Base-by-base conservation (phyloP, 2,113 vertebrate genomes). In the Falcunculus frontatus region DNA sequence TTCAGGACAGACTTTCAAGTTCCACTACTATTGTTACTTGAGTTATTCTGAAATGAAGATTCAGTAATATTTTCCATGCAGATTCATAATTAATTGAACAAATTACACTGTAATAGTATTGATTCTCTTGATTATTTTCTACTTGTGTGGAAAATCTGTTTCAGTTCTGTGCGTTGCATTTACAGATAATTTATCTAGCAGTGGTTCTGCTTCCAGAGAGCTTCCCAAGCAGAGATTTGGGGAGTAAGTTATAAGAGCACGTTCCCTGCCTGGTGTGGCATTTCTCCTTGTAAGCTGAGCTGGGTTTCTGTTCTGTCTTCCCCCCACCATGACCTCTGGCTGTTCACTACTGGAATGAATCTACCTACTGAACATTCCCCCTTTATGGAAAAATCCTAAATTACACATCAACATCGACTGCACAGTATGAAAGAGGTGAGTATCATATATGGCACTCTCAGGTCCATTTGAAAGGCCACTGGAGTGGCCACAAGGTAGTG, bases 21-120 rank as follows among this genome's bases (percentile, higher is more conserved):
- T 37, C 12, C 14, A 4, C 11, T 49, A 11, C 13, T 84, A 1
- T 33, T 56, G 41, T 75, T 89, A 39, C 12, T 35, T 64, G 26
- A 82, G 23, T 96, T 97, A 75, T 56, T 95, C 86, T 95, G 95
- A 97, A 95, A 90, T 95, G 89, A 96, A 97, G 56, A 73, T 92
- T 50, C 56, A 76, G 9, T 93, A 72, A 30, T 92, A 91, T 79
- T 97, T 97, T 96, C 75, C 50, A 81, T 37, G 44, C 29, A 88
- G 50, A n/a, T 91, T 30, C 3, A 11, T 93, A 95, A 90, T 94
- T 95, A 94, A 96, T 84, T 29, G 50, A 86, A 88, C 49, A 27
- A 92, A 49, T 89, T 68, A 27, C 33, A 44, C 1, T 62, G 33
- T 84, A 82, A 74, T 85, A 35, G 35, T 89, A 67, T 82, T 82